A percentile compares a stretch with the other conserved stretches of the same genome.
These are phyloP conservation scores for Stenopsyche tienmushanensis DNA, from an alignment of 1,140 invertebrate species.

Conservation along the genomic window DNA sequence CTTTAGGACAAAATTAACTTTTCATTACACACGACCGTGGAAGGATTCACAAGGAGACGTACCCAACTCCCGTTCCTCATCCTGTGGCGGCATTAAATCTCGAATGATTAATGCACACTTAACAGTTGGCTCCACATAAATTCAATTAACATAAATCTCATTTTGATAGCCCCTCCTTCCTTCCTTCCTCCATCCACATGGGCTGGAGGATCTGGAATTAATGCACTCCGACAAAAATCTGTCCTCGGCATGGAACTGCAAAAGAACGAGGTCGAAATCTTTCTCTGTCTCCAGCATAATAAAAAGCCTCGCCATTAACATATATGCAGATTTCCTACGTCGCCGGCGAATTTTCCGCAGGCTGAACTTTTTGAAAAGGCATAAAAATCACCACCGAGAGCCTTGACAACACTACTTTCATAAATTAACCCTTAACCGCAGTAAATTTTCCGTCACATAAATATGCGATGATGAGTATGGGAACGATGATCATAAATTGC, in stretches of 20 bases:
- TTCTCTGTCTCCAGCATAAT: background rate
- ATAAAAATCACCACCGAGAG: background rate
- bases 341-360: constrained; percentile 3
- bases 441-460: background rate
- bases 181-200: no score
- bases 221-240: background rate
- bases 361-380: background rate
- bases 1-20: background rate
- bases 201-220: background rate
- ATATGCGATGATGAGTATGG: no score
- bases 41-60: no score
- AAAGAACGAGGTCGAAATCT: background rate
- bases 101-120: constrained; percentile 26
- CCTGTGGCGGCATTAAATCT: background rate
- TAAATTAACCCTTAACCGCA: background rate
- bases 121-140: constrained; percentile 16
- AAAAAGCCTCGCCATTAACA: background rate
- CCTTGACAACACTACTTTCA: background rate
- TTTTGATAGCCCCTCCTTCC: constrained; percentile 21
- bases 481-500: no score
- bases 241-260: background rate
- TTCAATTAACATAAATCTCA: constrained; percentile 31
- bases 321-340: background rate
- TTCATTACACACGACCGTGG: no score
- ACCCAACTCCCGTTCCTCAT: background rate